A percentile compares a stretch with the other conserved stretches of the same genome.
Evolutionary conservation across 2,888 invertebrate species (phyloP).

Genomic region (Leptodirus hochenwartii): DNA sequence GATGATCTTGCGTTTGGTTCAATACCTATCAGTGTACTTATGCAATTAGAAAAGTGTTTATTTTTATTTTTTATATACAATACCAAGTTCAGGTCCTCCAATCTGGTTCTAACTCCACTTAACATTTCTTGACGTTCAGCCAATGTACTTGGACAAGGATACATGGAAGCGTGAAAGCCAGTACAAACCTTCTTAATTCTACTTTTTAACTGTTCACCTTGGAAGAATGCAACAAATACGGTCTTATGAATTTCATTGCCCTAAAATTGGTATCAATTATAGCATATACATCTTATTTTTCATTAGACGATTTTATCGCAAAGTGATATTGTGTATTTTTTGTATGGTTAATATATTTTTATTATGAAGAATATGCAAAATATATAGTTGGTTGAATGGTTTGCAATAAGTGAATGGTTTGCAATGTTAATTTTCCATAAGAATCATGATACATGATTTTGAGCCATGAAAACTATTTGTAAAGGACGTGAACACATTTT

Average conservation of each 20-base stretch:
- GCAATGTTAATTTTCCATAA: too few relatives aligned
- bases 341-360: too few relatives aligned
- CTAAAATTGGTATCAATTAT: slow-evolving; percentile 28
- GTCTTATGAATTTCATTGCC: slow-evolving; percentile 75
- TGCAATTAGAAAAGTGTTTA: neutral
- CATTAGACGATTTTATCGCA: too few relatives aligned
- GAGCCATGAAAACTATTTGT: too few relatives aligned
- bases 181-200: slow-evolving; percentile 85
- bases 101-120: slow-evolving; percentile 68
- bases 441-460: too few relatives aligned
- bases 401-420: too few relatives aligned
- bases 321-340: too few relatives aligned
- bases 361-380: too few relatives aligned
- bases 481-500: too few relatives aligned
- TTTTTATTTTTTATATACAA: neutral
- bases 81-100: slow-evolving; percentile 72
- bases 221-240: slow-evolving; percentile 74
- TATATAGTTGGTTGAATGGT: too few relatives aligned
- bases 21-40: slow-evolving; percentile 37
- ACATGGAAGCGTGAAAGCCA: slow-evolving; percentile 79
- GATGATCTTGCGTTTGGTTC: slow-evolving; percentile 76
- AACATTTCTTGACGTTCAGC: slow-evolving; percentile 75
- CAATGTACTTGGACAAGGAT: slow-evolving; percentile 78
- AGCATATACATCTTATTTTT: too few relatives aligned
- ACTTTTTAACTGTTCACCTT: slow-evolving; percentile 79